These are phyloP conservation scores for Sinotaia quadrata DNA, from an alignment of 2,888 invertebrate genomes.

Conservation along the genomic window DNA sequence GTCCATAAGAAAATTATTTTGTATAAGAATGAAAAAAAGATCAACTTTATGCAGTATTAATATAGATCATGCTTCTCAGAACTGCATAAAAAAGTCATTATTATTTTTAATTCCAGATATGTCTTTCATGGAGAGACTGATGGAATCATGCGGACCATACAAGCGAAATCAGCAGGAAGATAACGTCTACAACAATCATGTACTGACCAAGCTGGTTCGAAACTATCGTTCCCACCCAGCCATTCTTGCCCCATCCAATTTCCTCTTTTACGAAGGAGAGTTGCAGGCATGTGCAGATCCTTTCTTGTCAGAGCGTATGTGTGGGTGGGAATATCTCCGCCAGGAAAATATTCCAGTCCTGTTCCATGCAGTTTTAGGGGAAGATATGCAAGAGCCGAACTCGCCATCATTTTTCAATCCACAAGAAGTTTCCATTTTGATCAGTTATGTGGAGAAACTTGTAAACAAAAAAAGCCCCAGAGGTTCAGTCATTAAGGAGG, in stretches of 20 bases:
- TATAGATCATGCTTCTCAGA: too few relatives aligned
- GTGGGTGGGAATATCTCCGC: slow-evolving; percentile 59
- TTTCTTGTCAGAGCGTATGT: slow-evolving; percentile 41
- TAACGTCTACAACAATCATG: slow-evolving; percentile 44
- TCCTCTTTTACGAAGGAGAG: slow-evolving; percentile 62
- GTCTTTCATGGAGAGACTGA: slow-evolving; percentile 61
- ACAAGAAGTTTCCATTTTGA: slow-evolving; percentile 55
- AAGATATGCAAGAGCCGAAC: slow-evolving; percentile 60
- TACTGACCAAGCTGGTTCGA: slow-evolving; percentile 63
- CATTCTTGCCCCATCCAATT: slow-evolving; percentile 60
- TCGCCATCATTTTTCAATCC: slow-evolving; percentile 68
- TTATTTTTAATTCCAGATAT: slow-evolving; percentile 48
- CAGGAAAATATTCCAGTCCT: slow-evolving; percentile 56
- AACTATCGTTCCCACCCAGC: slow-evolving; percentile 68
- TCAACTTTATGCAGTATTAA: too few relatives aligned
- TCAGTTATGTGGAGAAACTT: slow-evolving; percentile 52
- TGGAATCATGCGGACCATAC: slow-evolving; percentile 37
- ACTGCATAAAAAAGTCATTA: too few relatives aligned
- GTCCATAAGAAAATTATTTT: too few relatives aligned
- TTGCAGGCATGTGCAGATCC: slow-evolving; percentile 50
- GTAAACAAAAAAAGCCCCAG: slow-evolving; percentile 31
- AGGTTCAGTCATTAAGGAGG: slow-evolving; percentile 43
- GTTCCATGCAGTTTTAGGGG: slow-evolving; percentile 61
- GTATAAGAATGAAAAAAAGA: too few relatives aligned
- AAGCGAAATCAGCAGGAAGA: background rate